Evolutionary conservation across 2,113 vertebrate genomes (phyloP), one percentile per base, ranked within the genome.

Genomic region (Hystrix brachyura): DNA sequence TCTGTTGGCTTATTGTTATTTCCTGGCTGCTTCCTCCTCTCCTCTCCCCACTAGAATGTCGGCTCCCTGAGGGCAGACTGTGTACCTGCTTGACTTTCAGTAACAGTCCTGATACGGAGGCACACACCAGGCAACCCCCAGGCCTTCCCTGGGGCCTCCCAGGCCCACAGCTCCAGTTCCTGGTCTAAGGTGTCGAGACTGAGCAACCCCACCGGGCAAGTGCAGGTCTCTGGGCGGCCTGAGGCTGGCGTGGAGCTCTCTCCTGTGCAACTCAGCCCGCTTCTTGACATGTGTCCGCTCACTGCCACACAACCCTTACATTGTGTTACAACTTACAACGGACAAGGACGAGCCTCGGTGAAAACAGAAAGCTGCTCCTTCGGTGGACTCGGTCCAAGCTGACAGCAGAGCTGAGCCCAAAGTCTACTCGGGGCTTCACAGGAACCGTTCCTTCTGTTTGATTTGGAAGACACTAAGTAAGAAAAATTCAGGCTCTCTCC

Each of bases 341-440:
- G 95, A 95, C 94, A 93, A 90, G 79, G 90, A 95, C 96, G 94
- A 95, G 97, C 84, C 95, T 96, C 95, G 92, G 96, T 88, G 7
- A 96, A 98, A 96, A 84, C 94, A 97, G 89, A 96, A 96, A 62
- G 87, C 84, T 84, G 69, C 71, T 96, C 51, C 87, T 71, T 82
- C 0, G 1, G 51, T 93, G 96, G 96, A 96, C 69, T 57, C 29
- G 59, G 76, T 94, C 94, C 94, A 90, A 92, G 84, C 46, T 82
- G 87, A 97, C 71, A 79, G 94, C 74, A 48, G 51, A 88, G 59
- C 23, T 64, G 94, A 90, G 83, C 78, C 95, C 87, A 55, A 90
- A 90, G 87, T 80, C 87, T 67, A 51, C 43, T 76, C 10, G 7
- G 89, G 84, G 71, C 84, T 93, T 95, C 81, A 81, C 1, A 9